Evolutionary conservation across 2,113 vertebrate genomes (phyloP).

Genomic region (Emydocephalus ijimae): DNA sequence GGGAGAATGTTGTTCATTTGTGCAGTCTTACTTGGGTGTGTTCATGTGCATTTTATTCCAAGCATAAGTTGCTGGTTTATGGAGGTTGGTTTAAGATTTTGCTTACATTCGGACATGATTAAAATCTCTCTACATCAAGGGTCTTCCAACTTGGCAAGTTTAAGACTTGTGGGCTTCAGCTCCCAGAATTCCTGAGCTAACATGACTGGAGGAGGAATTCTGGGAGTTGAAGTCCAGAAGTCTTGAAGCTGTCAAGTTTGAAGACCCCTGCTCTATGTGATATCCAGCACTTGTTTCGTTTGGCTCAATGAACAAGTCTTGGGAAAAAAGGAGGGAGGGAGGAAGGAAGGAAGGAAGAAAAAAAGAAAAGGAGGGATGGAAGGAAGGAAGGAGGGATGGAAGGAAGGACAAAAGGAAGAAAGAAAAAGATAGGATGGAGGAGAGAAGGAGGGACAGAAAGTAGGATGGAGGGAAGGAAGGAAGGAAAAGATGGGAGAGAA

Average conservation of each 20-base stretch:
- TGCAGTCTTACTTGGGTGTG: not conserved
- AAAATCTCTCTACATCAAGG: not conserved
- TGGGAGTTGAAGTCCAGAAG: no score
- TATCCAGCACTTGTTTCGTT: not conserved
- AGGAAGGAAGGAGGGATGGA: not conserved
- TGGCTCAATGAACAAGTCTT: not conserved
- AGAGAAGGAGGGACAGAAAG: not conserved
- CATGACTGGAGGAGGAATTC: no score
- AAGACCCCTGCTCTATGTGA: not conserved
- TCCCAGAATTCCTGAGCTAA: no score
- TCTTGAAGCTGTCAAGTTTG: no score
- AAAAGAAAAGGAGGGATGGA: no score
- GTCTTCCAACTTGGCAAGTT: no score
- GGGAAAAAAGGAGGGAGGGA: not conserved
- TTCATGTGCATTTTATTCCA: not conserved
- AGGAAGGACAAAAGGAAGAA: not conserved
- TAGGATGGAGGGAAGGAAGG: no score
- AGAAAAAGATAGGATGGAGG: no score
- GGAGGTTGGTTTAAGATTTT: not conserved
- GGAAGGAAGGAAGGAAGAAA: no score
- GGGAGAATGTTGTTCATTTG: constrained; percentile 11
- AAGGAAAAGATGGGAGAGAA: no score
- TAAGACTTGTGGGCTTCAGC: no score
- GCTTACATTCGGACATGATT: not conserved
- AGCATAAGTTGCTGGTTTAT: not conserved